Conservation (phyloP, 2,797 vertebrate genomes). For the Garrulus glandarius region DNA sequence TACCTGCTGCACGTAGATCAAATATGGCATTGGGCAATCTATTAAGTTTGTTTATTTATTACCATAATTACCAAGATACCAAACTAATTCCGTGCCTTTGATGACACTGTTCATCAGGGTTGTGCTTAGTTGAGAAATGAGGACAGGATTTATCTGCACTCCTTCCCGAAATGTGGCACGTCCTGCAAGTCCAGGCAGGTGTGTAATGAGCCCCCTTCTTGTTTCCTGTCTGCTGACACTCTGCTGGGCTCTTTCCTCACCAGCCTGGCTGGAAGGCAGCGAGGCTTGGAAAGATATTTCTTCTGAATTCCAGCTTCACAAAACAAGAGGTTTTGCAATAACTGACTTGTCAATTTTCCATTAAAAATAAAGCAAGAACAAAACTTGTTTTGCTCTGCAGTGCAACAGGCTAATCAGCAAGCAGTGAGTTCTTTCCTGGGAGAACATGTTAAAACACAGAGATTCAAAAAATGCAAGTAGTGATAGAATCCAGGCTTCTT, state of each 20-base stretch:
- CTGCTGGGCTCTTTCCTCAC: not conserved
- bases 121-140: not conserved
- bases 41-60: not conserved
- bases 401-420: not conserved
- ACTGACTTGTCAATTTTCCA: constrained; percentile 15
- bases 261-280: not conserved
- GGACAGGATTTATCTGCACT: not conserved
- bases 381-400: not conserved
- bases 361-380: constrained; percentile 19
- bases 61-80: not conserved
- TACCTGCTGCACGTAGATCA: not conserved
- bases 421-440: not conserved
- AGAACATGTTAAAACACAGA: not conserved
- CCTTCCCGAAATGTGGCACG: not conserved
- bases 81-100: not conserved
- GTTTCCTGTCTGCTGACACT: not conserved
- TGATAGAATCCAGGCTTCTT: not conserved
- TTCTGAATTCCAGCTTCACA: not conserved
- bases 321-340: constrained; percentile 17
- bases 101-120: not conserved
- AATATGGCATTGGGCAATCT: not conserved
- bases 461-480: not conserved
- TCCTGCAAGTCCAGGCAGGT: not conserved
- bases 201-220: not conserved
- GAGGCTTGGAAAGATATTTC: not conserved